These are phyloP conservation scores for Caenorhabditis japonica DNA, from an alignment of 2,888 invertebrate species.

Conservation along the genomic window DNA sequence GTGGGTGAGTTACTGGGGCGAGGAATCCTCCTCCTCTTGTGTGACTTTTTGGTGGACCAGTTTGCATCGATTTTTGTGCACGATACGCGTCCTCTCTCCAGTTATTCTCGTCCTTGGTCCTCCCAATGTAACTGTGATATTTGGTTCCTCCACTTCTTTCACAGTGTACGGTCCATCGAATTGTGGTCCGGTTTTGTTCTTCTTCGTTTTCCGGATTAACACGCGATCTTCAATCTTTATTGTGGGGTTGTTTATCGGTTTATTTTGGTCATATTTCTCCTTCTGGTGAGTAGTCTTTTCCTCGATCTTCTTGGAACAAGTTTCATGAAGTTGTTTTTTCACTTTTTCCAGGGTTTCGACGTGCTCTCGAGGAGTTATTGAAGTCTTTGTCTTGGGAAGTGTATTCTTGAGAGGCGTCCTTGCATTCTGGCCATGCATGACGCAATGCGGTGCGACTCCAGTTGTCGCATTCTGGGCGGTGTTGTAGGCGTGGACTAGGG, in stretches of 20 bases:
- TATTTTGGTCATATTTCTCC: no score
- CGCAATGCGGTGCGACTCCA: constrained; percentile 1
- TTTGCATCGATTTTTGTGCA: no score
- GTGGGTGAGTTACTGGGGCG: no score
- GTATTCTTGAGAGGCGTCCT: constrained; percentile 7
- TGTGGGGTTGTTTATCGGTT: not conserved
- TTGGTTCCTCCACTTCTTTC: not conserved
- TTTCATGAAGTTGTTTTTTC: no score
- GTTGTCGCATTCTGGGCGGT: constrained; percentile 1
- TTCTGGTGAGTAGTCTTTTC: no score
- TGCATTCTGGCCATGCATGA: constrained; percentile 19
- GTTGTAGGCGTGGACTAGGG: constrained; percentile 11
- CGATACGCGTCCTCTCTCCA: no score
- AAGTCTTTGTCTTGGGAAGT: not conserved
- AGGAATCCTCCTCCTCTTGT: no score
- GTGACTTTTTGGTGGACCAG: no score
- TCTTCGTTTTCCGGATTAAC: not conserved
- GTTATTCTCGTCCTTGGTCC: not conserved
- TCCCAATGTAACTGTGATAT: not conserved
- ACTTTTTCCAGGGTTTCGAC: no score
- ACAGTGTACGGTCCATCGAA: not conserved
- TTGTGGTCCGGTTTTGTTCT: not conserved
- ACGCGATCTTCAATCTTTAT: not conserved
- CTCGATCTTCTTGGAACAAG: no score
- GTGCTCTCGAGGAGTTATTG: no score